These are phyloP conservation scores for Yoshiicerus persimilis DNA, from an alignment of 1,140 invertebrate species.

Conservation along the genomic window DNA sequence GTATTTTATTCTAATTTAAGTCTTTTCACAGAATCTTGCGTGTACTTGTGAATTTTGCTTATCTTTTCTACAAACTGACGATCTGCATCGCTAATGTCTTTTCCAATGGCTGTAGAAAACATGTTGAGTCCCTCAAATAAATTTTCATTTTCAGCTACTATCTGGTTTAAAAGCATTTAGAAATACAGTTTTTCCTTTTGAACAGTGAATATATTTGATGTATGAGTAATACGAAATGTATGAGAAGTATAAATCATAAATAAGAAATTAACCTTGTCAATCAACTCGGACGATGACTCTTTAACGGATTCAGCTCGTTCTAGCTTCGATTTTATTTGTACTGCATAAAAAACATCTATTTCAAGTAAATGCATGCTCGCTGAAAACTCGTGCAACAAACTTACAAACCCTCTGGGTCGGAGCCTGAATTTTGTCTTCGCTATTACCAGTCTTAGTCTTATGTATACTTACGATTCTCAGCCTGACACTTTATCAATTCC, in stretches of 20 bases:
- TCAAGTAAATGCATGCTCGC: background rate
- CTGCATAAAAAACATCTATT: background rate
- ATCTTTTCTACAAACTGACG: background rate
- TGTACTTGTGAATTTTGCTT: background rate
- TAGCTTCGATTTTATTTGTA: background rate
- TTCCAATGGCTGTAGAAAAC: background rate
- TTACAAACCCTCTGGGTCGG: no score
- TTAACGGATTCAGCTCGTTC: background rate
- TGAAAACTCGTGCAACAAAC: no score
- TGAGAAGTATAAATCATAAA: background rate
- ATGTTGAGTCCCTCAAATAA: conserved; percentile 1
- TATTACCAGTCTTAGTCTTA: no score
- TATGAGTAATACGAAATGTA: no score
- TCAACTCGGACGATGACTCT: background rate
- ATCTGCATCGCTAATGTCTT: background rate
- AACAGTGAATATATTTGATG: background rate
- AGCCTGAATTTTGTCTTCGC: background rate
- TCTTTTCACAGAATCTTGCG: background rate
- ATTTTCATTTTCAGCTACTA: conserved; percentile 19
- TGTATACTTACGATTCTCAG: background rate
- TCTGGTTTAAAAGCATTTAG: background rate
- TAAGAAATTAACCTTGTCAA: background rate
- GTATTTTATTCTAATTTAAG: background rate
- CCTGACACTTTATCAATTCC: background rate
- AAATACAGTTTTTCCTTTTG: no score